phyloP scores from a whole-genome alignment of 2,888 invertebrate species.

The Drosophila subsilvestris region DNA sequence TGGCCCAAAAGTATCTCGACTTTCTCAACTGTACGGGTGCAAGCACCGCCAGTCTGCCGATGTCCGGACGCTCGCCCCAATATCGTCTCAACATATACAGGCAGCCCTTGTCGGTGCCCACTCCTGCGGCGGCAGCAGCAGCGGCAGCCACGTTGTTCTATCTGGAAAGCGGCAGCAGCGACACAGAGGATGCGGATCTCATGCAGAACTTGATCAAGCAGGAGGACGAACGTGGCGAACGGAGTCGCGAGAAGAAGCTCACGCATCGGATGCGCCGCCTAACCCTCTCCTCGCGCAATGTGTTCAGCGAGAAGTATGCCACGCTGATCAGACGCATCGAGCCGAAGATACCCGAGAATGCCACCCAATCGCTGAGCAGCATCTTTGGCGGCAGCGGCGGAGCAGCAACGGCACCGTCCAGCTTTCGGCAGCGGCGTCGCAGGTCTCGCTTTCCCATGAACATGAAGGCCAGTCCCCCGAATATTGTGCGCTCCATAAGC shows the following conservation, averaged over 20 bases:
- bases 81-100: constrained; percentile 66
- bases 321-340: constrained; percentile 85
- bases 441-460: constrained; percentile 51
- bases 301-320: constrained; percentile 87
- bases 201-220: constrained; percentile 85
- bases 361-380: constrained; percentile 85
- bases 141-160: constrained; percentile 68
- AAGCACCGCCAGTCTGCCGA: constrained; percentile 57
- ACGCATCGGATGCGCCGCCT: constrained; percentile 87
- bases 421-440: constrained; percentile 58
- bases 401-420: constrained; percentile 18
- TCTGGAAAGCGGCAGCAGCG: constrained; percentile 65
- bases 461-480: constrained; percentile 44
- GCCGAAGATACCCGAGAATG: constrained; percentile 82
- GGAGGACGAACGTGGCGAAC: constrained; percentile 87
- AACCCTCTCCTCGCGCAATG: constrained; percentile 86
- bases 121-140: constrained; percentile 56
- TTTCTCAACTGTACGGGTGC: constrained; percentile 85
- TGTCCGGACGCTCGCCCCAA: constrained; percentile 54
- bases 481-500: constrained; percentile 80
- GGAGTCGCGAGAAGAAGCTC: constrained; percentile 84
- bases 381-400: constrained; percentile 82
- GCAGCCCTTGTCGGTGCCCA: constrained; percentile 45
- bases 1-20: constrained; percentile 86
- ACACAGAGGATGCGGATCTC: constrained; percentile 81